Conservation (phyloP, 2,113 vertebrate genomes). For the Mystacornis crossleyi region DNA sequence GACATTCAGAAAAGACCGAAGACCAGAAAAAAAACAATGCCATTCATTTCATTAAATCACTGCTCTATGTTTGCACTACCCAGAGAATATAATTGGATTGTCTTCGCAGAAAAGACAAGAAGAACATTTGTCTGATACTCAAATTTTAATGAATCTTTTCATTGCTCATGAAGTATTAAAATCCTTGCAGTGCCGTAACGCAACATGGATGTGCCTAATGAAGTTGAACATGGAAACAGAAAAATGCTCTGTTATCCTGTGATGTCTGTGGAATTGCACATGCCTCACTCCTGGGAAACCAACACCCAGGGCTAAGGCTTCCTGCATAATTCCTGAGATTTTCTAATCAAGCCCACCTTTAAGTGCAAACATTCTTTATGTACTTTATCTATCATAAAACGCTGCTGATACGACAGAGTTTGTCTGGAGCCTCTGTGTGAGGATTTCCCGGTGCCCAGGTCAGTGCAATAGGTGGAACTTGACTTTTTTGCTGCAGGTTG, state of each 20-base stretch:
- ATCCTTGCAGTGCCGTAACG: background rate
- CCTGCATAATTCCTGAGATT: background rate
- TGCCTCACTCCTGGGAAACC: background rate
- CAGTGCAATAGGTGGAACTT: background rate
- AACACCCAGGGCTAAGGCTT: background rate
- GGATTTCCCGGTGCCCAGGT: background rate
- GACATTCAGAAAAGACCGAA: background rate
- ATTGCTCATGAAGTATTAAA: background rate
- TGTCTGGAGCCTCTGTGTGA: background rate
- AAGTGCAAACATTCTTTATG: background rate
- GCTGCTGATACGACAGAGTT: rapidly evolving
- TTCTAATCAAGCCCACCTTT: background rate
- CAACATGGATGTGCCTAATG: background rate
- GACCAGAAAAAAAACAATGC: background rate
- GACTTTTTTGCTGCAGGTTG: background rate
- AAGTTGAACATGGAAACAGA: background rate
- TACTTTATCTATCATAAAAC: background rate
- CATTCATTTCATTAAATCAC: background rate
- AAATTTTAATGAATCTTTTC: background rate
- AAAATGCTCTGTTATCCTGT: background rate
- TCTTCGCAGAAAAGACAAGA: background rate
- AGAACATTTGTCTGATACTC: background rate
- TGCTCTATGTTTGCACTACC: background rate
- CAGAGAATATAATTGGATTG: background rate
- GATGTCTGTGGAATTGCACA: background rate